Percentiles rank a stretch among this genome's conserved stretches.
phyloP scores from a whole-genome alignment of 2,888 invertebrate species.

The Bembecia ichneumoniformis region DNA sequence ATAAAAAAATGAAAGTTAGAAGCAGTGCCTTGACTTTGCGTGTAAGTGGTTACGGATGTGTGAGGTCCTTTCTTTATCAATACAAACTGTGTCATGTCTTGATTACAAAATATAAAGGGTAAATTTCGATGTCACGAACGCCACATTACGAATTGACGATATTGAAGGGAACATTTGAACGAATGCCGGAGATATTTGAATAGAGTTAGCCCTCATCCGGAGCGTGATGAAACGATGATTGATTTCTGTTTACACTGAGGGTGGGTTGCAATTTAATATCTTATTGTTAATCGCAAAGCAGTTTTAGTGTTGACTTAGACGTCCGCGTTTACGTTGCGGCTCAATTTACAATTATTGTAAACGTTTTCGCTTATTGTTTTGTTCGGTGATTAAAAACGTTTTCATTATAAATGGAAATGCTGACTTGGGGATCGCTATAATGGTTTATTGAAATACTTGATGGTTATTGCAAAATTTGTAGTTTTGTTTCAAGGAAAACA shows the following conservation, averaged over 20 bases:
- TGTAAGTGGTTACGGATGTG: no score
- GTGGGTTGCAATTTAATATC: conserved; percentile 60
- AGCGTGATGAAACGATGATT: conserved; percentile 60
- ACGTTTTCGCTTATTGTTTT: conserved; percentile 41
- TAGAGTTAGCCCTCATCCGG: conserved; percentile 59
- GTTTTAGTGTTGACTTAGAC: conserved; percentile 33
- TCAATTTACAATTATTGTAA: conserved; percentile 52
- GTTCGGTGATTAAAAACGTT: conserved; percentile 34
- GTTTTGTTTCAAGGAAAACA: no score
- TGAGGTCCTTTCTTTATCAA: no score
- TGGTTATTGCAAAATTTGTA: no score
- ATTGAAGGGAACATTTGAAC: conserved; percentile 32
- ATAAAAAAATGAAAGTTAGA: no score
- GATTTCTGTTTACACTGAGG: conserved; percentile 66
- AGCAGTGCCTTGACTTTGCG: no score
- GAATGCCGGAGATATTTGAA: conserved; percentile 51
- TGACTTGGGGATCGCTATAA: neutral
- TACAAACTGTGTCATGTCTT: no score
- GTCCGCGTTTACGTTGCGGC: conserved; percentile 26
- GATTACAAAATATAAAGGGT: no score
- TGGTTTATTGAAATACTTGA: neutral
- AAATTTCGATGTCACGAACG: no score
- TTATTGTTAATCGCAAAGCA: conserved; percentile 60
- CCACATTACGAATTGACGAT: neutral
- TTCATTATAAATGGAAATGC: neutral